Base-by-base conservation (phyloP, 2,113 vertebrate species). In the Isurus oxyrinchus region DNA sequence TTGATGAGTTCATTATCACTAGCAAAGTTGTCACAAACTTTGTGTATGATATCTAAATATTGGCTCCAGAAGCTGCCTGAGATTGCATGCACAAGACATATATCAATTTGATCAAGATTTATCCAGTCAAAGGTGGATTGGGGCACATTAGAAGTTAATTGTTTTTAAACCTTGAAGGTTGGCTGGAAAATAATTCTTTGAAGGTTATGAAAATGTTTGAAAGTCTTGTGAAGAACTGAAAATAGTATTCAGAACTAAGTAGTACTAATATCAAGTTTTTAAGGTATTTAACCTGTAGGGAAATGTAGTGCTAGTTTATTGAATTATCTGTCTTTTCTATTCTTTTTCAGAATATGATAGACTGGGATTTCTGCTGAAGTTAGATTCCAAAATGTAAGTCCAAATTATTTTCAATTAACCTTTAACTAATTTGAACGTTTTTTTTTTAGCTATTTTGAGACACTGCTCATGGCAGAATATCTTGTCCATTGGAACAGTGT, bases 341-440 rank as follows among this genome's bases (percentile, higher is more conserved):
- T 97, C 97, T 98, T 97, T 97, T 98, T 95, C 98, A 99, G 99
- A 98, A 97, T 99, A 99, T 97, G 99, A 99, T 97, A 99, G 98
- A 93, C 98, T 99, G 97, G 99, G 99, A 97, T 99, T 99, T 97
- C 98, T 99, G 97, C 97, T 99, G 97, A 98, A 99, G 97, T 97
- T 99, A 98, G 99, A 99, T 96, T 98, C 98, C 95, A 99, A 99
- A 98, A 97, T 99, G 99, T 99, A 98, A 99, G 99, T 99, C 98
- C 93, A 97, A 72, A 63, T 81, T 84, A 0, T 86, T 5, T 67
- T 49, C 57, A 21, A 69, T 96, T 97, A 96, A 61, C 8, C 96
- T 96, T 96, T 63, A 23, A 55, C 35, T 61, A 23, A 95, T 53
- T 14, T 95, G n/a, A 63, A n/a, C 23, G 16, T 19, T 63, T 63